Evolutionary conservation across 2,113 vertebrate species (phyloP), one percentile per base, ranked within the genome.

Genomic region (Pandion haliaetus): DNA sequence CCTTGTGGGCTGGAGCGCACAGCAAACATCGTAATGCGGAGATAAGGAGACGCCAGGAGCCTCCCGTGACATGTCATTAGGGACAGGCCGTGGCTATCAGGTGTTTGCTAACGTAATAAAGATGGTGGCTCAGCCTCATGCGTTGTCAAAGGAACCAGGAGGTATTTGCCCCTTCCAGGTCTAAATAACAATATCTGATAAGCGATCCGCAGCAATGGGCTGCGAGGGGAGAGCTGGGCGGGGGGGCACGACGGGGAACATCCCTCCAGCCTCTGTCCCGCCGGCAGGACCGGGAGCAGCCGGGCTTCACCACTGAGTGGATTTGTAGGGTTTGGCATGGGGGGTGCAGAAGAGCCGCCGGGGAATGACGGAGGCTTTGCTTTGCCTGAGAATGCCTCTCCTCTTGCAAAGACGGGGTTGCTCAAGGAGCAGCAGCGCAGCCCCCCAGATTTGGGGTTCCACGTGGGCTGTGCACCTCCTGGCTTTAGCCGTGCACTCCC

Each of bases 21-120:
- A 86, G 97, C 97, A 98, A 98, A 98, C 97, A 99, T 97, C 95
- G 94, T 95, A 95, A 82, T 85, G 61, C 23, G 89, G 97, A 99
- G 99, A 99, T 99, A 99, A 99, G 98, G 97, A 98, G 98, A 97
- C 97, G 98, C 98, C 99, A 97, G 98, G 93, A 96, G 98, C 98
- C 98, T 97, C 98, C 98, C 97, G 98, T 97, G 97, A 96, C 96
- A 97, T 98, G 98, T 98, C 98, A 98, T 99, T 98, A 99, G 98
- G 98, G 96, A 78, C 90, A 47, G 96, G 97, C 96, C 57, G 49
- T 45, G 88, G 97, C 97, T 98, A 97, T 98, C 97, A 95, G 97
- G 97, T 98, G 97, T 98, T 98, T 97, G 98, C 98, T 96, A 95
- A 97, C 97, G 97, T 97, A 91, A 98, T 98, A 98, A 98, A 97